A percentile compares a stretch with the other conserved stretches of the same genome.
Conservation (phyloP, 2,113 vertebrate species). For the Paratilapia polleni region DNA sequence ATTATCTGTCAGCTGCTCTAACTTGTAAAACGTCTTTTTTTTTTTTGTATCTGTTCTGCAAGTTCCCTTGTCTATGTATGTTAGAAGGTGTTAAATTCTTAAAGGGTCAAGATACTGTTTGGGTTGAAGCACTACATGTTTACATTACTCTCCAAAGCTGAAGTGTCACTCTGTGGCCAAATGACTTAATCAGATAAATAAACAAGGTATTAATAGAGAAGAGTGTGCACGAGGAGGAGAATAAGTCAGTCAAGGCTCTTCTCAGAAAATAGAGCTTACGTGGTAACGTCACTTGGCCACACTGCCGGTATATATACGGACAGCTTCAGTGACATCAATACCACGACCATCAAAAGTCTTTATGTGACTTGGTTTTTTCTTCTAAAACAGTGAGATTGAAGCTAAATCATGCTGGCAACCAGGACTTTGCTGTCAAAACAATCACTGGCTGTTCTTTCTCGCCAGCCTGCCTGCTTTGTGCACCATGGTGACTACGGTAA, state of each 20-base stretch:
- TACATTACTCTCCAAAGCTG: conserved; percentile 11
- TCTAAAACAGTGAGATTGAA: not conserved
- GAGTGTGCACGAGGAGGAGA: conserved; percentile 35
- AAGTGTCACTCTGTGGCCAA: conserved; percentile 20
- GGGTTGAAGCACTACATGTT: conserved; percentile 21
- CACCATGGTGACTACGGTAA: conserved; percentile 77
- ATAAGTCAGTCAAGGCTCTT: conserved; percentile 50
- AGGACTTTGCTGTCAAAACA: conserved; percentile 72
- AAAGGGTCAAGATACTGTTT: conserved; percentile 32
- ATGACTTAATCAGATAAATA: conserved; percentile 68
- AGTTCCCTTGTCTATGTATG: not conserved
- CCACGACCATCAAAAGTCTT: conserved; percentile 34
- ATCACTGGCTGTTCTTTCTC: conserved; percentile 58
- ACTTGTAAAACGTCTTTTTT: not conserved
- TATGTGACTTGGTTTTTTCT: not conserved
- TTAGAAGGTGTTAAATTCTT: not conserved
- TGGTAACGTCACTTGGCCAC: conserved; percentile 51
- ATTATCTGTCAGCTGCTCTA: not conserved
- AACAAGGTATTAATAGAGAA: conserved; percentile 66
- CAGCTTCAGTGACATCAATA: not conserved
- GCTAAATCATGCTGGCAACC: conserved; percentile 68
- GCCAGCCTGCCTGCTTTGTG: conserved; percentile 74
- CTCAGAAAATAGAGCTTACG: conserved; percentile 70
- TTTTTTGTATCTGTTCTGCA: not conserved
- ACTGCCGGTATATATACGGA: conserved; percentile 63